A percentile compares a stretch with the other conserved stretches of the same genome.
These are phyloP conservation scores for Calephelis nemesis DNA, from an alignment of 1,140 invertebrate species.

Conservation along the genomic window DNA sequence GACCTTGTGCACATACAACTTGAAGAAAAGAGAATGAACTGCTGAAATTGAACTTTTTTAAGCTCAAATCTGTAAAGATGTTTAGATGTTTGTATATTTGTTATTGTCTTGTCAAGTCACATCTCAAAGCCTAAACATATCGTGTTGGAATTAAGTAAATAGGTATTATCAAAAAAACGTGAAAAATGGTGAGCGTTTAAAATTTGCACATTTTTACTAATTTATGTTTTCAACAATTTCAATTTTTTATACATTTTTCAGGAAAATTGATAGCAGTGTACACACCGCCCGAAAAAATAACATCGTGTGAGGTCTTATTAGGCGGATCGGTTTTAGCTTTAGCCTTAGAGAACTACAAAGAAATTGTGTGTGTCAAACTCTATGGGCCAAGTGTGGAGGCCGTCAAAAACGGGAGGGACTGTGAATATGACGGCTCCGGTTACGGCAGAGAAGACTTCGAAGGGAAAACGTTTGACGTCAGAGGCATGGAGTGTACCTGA, in stretches of 20 bases:
- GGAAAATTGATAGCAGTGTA: slow-evolving; percentile 88
- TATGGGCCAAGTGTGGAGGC: slow-evolving; percentile 72
- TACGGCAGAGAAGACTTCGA: slow-evolving; percentile 76
- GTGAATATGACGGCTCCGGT: slow-evolving; percentile 55
- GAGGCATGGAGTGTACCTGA: slow-evolving; percentile 59
- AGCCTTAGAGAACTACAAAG: slow-evolving; percentile 81
- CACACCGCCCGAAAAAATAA: slow-evolving; percentile 86
- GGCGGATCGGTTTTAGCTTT: slow-evolving; percentile 86
- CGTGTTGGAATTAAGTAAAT: too few species aligned
- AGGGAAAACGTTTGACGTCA: slow-evolving; percentile 77
- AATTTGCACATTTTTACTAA: background rate
- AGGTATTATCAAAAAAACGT: too few species aligned
- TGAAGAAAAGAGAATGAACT: too few species aligned
- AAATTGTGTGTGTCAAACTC: slow-evolving; percentile 83
- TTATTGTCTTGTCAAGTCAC: too few species aligned
- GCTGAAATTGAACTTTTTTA: too few species aligned
- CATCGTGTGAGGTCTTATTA: slow-evolving; percentile 86
- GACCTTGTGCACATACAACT: too few species aligned
- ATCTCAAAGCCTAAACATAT: too few species aligned
- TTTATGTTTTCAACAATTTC: background rate
- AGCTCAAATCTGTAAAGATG: too few species aligned
- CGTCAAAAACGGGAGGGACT: slow-evolving; percentile 48
- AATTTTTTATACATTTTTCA: slow-evolving; percentile 50
- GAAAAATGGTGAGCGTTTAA: too few species aligned
- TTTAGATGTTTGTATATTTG: too few species aligned